phyloP scores from a whole-genome alignment of 1,140 invertebrate species.

The Heliothis virescens region DNA sequence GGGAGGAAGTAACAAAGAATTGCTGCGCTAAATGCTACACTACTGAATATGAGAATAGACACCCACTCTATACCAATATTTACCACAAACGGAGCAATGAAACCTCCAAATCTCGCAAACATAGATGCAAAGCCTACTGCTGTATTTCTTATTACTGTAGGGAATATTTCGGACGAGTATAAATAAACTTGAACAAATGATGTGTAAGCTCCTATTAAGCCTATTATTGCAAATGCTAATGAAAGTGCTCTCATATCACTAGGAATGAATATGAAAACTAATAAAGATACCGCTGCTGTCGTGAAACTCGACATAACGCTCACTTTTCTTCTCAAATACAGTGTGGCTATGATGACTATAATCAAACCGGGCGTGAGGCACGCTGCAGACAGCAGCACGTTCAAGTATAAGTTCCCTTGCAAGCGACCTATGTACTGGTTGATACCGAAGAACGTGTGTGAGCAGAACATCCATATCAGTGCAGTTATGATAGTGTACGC shows the following conservation, averaged over 20 bases:
- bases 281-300: conserved; percentile 66
- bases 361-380: conserved; percentile 88
- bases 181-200: conserved; percentile 88
- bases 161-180: conserved; percentile 89
- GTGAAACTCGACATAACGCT: conserved; percentile 66
- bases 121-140: conserved; percentile 88
- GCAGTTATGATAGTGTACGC: conserved; percentile 90
- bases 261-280: conserved; percentile 71
- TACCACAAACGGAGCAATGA: conserved; percentile 89
- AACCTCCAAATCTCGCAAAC: conserved; percentile 88
- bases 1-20: conserved; percentile 73
- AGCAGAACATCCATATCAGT: conserved; percentile 90
- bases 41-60: conserved; percentile 72
- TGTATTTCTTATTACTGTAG: conserved; percentile 89
- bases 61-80: conserved; percentile 83
- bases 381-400: conserved; percentile 89
- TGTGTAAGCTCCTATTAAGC: conserved; percentile 88
- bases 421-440: conserved; percentile 91
- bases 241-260: conserved; percentile 52
- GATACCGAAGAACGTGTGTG: conserved; percentile 90
- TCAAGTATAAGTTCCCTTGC: conserved; percentile 90
- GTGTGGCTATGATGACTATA: conserved; percentile 88
- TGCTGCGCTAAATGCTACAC: conserved; percentile 66
- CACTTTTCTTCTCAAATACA: conserved; percentile 87
- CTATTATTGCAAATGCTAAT: conserved; percentile 86